These are phyloP conservation scores for Alectura lathami DNA, from an alignment of 2,113 vertebrate species.

Conservation along the genomic window DNA sequence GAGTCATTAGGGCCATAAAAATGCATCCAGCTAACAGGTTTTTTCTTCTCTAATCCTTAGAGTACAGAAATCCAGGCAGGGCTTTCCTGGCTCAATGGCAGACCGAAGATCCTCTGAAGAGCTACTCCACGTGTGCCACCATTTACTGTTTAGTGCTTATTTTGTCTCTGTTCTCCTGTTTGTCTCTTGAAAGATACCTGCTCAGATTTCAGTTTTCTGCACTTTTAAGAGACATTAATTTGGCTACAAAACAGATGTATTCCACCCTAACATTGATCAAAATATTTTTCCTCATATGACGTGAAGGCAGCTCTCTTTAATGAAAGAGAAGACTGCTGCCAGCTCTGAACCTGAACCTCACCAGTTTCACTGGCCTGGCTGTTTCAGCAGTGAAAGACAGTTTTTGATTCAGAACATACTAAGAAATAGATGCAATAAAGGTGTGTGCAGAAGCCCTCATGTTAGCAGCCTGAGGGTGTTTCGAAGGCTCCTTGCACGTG, in stretches of 20 bases:
- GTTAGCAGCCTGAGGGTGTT: not conserved
- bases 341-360: not conserved
- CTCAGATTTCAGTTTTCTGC: not conserved
- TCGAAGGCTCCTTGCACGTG: not conserved
- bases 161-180: not conserved
- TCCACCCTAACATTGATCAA: not conserved
- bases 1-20: slow-evolving; percentile 7
- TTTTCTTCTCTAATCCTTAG: not conserved
- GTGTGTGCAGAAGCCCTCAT: not conserved
- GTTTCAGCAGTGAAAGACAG: not conserved
- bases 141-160: not conserved
- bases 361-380: not conserved
- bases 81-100: not conserved
- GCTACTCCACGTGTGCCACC: not conserved
- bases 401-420: not conserved
- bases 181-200: fast-evolving
- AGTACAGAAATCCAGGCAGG: not conserved
- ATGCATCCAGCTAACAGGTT: not conserved
- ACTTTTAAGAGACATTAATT: not conserved
- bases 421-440: not conserved
- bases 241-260: not conserved
- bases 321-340: not conserved
- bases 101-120: not conserved
- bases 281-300: not conserved
- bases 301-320: not conserved